phyloP scores from a whole-genome alignment of 2,113 vertebrate genomes.

The Astur gentilis region DNA sequence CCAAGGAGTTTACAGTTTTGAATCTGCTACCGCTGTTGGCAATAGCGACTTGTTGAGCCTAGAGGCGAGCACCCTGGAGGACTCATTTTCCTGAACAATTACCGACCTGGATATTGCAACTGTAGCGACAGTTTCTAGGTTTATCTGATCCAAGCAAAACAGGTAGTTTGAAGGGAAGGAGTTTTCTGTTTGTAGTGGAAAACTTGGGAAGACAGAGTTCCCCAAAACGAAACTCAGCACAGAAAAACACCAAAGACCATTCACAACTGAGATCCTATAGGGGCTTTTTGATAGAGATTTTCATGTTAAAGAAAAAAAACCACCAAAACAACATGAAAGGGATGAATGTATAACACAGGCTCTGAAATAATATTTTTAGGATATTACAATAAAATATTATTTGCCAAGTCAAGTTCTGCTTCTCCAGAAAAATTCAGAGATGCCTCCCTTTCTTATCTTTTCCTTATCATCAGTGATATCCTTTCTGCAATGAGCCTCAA shows the following conservation, averaged over 20 bases:
- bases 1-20: conserved; percentile 3
- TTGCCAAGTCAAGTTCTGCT: neutral
- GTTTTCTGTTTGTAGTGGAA: neutral
- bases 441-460: neutral
- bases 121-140: conserved; percentile 55
- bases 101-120: conserved; percentile 40
- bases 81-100: conserved; percentile 59
- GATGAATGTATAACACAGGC: neutral
- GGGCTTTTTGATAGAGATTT: neutral
- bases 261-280: neutral
- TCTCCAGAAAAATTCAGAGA: neutral
- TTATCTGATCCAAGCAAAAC: neutral
- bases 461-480: neutral
- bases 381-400: neutral
- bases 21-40: neutral
- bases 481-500: neutral
- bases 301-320: neutral
- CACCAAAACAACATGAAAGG: neutral
- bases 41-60: conserved; percentile 22
- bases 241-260: neutral
- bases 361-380: neutral
- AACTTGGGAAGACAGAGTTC: neutral
- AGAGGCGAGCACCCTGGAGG: conserved; percentile 5
- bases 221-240: neutral
- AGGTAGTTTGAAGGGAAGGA: neutral